Evolutionary conservation across 2,888 invertebrate species (phyloP), one percentile per base, ranked within the genome.

Genomic region (Prosopocoilus inquinatus): DNA sequence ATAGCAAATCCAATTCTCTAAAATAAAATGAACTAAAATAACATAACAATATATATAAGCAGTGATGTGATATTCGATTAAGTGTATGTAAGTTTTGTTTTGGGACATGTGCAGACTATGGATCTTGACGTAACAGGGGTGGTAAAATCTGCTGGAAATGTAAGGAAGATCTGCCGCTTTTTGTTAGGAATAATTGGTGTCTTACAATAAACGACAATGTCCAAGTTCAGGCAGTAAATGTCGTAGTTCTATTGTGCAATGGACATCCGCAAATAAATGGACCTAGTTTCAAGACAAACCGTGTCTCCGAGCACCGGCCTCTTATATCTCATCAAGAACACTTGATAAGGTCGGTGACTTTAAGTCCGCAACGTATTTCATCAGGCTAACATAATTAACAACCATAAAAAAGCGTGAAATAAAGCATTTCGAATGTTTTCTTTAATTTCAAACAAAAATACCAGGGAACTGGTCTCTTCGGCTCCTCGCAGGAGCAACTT

Each of bases 261-360:
- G 47, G 53, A 53, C 53, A 48, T 39, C 48, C 43, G 41, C 53
- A 48, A 53, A 53, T 53, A 53, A 53, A 53, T 53, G 53, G 53
- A 53, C 43, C 48, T 53, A 53, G 48, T 53, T 53, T 53, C 35
- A 47, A 34, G 53, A 47, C 53, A 53, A 47, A 45, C 45, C 15
- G 16, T 15, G 38, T 47, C 43, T 39, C 34, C 41, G 47, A 44
- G 43, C 43, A 15, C 48, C 48, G 34, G 47, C 48, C 47, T 16
- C 35, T 43, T 48, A 43, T 43, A 32, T 36, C 35, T 33, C 44
- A 34, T 32, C 13, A 47, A 34, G 47, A 34, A 47, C 34, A 47
- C 34, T 47, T 34, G 53, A 53, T 53, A 53, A 53, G 53, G 43
- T 43, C 43, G 20, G 43, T 43, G 35, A 48, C 48, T 48, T 53